Conservation (phyloP, 1,140 invertebrate genomes). For the Drosophila santomea region DNA sequence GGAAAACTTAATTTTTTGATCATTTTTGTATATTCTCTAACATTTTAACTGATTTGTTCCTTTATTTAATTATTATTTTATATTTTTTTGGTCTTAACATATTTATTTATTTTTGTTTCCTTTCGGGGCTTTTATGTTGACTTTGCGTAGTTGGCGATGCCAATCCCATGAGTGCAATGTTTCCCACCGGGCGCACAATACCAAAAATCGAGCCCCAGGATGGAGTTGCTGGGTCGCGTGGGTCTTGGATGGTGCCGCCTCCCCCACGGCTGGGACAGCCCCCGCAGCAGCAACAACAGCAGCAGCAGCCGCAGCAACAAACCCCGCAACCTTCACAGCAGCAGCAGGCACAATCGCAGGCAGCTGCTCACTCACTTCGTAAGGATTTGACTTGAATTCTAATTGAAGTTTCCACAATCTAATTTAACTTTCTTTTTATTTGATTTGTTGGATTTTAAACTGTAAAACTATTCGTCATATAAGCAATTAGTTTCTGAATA, state of each 20-base stretch:
- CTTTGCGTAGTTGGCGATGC: constrained; percentile 80
- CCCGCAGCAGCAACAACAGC: constrained; percentile 27
- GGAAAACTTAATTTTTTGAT: too few species aligned
- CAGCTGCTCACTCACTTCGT: constrained; percentile 86
- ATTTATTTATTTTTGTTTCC: constrained; percentile 42
- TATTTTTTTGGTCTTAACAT: constrained; percentile 10
- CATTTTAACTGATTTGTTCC: neutral
- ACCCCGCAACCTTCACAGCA: constrained; percentile 23
- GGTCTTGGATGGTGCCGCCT: constrained; percentile 80
- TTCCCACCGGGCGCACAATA: constrained; percentile 85
- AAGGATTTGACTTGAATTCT: constrained; percentile 85
- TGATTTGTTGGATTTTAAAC: neutral
- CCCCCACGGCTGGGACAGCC: constrained; percentile 62
- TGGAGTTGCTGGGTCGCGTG: constrained; percentile 63
- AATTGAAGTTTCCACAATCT: neutral
- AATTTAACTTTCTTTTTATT: neutral
- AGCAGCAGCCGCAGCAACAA: constrained; percentile 58
- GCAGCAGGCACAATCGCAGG: constrained; percentile 67
- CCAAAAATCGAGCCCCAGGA: constrained; percentile 85
- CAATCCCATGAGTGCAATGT: constrained; percentile 85
- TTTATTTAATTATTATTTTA: constrained; percentile 4
- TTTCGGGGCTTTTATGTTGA: constrained; percentile 29
- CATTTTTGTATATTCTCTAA: neutral
- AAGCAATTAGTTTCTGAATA: too few species aligned
- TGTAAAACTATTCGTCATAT: neutral